Evolutionary conservation across 2,797 vertebrate species (phyloP).

Genomic region (Nyctibius grandis): DNA sequence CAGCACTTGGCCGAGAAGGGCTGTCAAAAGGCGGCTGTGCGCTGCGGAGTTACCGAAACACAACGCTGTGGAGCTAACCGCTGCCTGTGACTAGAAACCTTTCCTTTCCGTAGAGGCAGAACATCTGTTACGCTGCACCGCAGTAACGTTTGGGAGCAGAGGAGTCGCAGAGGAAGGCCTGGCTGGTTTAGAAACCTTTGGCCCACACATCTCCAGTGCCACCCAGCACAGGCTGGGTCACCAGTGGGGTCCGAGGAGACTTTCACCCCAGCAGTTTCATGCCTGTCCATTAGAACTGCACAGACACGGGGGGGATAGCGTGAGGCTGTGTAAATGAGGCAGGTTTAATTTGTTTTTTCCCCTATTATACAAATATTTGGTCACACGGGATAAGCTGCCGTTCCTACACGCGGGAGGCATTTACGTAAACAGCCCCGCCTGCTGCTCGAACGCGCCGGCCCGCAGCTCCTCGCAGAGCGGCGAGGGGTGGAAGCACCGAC

Average conservation of each 20-base stretch:
- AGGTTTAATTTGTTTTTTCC: not conserved
- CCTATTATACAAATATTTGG: too few relatives aligned
- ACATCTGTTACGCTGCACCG: rapidly evolving
- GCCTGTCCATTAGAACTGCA: not conserved
- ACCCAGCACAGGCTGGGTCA: too few relatives aligned
- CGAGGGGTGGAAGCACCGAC: not conserved
- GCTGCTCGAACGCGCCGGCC: not conserved
- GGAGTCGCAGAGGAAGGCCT: not conserved
- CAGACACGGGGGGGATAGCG: rapidly evolving
- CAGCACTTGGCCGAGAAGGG: not conserved
- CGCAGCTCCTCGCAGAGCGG: too few relatives aligned
- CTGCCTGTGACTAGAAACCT: not conserved
- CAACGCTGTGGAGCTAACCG: not conserved
- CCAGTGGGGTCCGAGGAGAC: not conserved
- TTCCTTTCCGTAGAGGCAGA: not conserved
- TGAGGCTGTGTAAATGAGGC: too few relatives aligned
- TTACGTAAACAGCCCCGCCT: not conserved
- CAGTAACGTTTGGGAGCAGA: not conserved
- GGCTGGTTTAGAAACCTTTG: not conserved
- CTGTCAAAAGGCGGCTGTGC: not conserved
- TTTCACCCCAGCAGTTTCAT: rapidly evolving
- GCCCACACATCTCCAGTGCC: not conserved
- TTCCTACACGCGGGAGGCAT: not conserved
- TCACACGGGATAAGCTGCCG: not conserved
- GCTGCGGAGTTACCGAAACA: not conserved